phyloP scores from a whole-genome alignment of 2,797 vertebrate species.

The Zalophus californianus region DNA sequence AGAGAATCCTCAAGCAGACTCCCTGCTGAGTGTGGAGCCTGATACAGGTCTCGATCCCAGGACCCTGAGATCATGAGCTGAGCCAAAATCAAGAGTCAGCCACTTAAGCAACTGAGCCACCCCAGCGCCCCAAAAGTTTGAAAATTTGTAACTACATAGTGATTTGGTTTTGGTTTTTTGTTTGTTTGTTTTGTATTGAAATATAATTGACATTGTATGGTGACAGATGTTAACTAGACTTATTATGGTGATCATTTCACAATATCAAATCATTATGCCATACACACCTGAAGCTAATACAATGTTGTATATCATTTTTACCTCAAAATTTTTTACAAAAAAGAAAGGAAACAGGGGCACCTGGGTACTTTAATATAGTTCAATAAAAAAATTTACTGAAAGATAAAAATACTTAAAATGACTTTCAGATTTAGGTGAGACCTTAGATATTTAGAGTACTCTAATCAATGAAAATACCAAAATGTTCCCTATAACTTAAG shows the following conservation, averaged over 20 bases:
- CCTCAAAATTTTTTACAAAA: not conserved
- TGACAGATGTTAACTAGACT: not conserved
- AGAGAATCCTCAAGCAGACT: not conserved
- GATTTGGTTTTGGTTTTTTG: not conserved
- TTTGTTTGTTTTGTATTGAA: not conserved
- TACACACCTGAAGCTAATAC: not conserved
- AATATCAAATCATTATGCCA: not conserved
- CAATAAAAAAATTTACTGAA: slow-evolving; percentile 6
- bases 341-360: not conserved
- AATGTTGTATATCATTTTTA: not conserved
- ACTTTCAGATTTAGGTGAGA: not conserved
- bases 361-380: not conserved
- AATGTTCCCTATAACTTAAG: not conserved
- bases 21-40: not conserved
- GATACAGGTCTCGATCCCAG: not conserved
- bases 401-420: not conserved
- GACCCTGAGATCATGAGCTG: not conserved
- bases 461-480: not conserved
- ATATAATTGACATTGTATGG: not conserved
- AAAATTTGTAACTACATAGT: not conserved
- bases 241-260: not conserved
- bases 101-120: not conserved
- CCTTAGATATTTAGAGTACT: not conserved
- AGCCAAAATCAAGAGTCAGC: not conserved
- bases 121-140: not conserved